phyloP scores from a whole-genome alignment of 1,140 invertebrate genomes.

The Leptinotarsa defecta region DNA sequence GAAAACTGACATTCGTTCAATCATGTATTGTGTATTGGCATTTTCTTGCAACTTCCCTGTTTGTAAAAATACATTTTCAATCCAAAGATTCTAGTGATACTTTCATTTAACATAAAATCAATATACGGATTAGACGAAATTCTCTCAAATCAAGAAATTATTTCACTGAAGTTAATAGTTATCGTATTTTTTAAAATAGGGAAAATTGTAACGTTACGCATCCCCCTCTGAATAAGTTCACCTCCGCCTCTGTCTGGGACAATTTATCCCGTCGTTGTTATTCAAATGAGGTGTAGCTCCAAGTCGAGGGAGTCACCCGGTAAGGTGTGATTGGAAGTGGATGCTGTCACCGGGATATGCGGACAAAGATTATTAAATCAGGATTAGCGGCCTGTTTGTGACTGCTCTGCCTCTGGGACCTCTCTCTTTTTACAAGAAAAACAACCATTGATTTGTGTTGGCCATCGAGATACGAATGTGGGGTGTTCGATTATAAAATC shows the following conservation, averaged over 20 bases:
- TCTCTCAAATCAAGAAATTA: too few relatives aligned
- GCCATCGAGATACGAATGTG: constrained; percentile 34
- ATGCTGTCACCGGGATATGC: constrained; percentile 40
- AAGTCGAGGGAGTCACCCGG: constrained; percentile 38
- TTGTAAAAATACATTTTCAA: too few relatives aligned
- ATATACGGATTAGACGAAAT: too few relatives aligned
- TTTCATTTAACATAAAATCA: too few relatives aligned
- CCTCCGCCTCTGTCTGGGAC: constrained; percentile 31
- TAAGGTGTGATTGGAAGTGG: constrained; percentile 42
- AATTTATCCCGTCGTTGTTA: constrained; percentile 47
- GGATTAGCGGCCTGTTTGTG: constrained; percentile 51
- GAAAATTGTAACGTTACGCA: too few relatives aligned
- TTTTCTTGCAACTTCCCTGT: too few relatives aligned
- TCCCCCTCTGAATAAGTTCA: too few relatives aligned
- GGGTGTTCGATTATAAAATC: constrained; percentile 43
- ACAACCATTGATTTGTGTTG: constrained; percentile 50
- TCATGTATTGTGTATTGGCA: too few relatives aligned
- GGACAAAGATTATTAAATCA: constrained; percentile 53
- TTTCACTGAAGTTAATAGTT: too few relatives aligned
- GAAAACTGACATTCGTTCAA: too few relatives aligned
- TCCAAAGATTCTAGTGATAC: too few relatives aligned
- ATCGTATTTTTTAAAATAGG: too few relatives aligned
- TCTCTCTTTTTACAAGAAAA: constrained; percentile 44
- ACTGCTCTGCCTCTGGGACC: constrained; percentile 39
- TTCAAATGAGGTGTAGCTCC: constrained; percentile 42